Evolutionary conservation across 2,797 vertebrate genomes (phyloP).

Genomic region (Acanthiza pusilla): DNA sequence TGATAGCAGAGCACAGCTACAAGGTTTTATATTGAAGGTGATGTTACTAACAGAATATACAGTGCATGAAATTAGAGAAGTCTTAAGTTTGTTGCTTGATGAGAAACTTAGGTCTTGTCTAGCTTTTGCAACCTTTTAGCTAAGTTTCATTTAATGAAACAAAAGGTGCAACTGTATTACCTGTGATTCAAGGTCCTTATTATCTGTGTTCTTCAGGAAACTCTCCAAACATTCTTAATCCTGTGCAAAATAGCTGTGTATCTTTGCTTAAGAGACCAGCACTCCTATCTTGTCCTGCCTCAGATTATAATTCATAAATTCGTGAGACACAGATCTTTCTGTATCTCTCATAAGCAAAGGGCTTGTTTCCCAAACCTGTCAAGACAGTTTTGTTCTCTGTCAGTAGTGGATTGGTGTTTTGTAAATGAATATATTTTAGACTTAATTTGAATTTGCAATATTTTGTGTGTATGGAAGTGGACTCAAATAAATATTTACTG

Average conservation of each 20-base stretch:
- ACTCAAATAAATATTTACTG: neutral
- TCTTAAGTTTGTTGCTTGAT: neutral
- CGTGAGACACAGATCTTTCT: neutral
- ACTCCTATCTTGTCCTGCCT: neutral
- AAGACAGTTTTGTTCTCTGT: neutral
- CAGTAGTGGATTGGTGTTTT: neutral
- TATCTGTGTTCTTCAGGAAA: neutral
- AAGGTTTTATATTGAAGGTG: neutral
- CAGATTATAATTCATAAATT: neutral
- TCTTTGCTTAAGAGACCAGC: neutral
- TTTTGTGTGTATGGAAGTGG: neutral
- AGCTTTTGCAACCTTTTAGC: neutral
- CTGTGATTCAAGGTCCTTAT: neutral
- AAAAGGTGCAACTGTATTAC: neutral
- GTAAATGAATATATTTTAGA: neutral
- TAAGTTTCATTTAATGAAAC: neutral
- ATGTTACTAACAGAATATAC: neutral
- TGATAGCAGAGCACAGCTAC: neutral
- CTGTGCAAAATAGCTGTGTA: neutral
- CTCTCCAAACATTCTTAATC: neutral
- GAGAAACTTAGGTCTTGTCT: neutral
- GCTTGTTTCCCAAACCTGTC: neutral
- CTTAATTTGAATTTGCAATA: neutral
- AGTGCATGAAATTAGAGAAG: neutral
- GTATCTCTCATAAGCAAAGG: neutral